Base-by-base conservation (phyloP, 2,888 invertebrate species). In the Hyalella azteca region DNA sequence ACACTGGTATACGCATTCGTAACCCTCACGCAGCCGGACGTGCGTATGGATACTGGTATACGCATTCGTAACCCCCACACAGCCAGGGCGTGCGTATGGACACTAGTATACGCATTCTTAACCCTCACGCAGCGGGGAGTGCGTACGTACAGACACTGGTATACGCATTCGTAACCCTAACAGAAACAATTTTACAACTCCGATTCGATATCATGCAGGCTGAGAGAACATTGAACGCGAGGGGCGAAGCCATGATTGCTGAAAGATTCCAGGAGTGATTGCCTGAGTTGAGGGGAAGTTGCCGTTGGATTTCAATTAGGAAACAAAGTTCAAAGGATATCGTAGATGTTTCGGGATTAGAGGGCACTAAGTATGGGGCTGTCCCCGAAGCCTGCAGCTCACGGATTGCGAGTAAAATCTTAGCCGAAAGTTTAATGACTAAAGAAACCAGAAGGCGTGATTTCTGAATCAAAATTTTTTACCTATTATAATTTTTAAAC, bases 241-340 rank as follows among this genome's bases (percentile, higher is more conserved):
- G 66, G 66, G 45, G 66, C 19, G 66, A 32, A 15, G n/a, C 66
- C 19, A 66, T 36, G 66, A 66, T 66, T 66, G 66, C 66, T 36
- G 29, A 36, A 36, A 66, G 66, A 66, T 66, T 66, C 39, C 66
- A 36, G 7, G 66, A 36, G 39, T 36, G 66, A 66, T 66, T 66
- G 36, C 39, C 39, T 7, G 32, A 36, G 66, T 36, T 15, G 66
- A 36, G 36, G 66, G 36, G 36, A 66, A 66, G 36, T 36, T 66
- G 66, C 66, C 36, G 66, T 36, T 66, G 32, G 39, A 66, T 66
- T 66, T 66, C 66, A 66, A 66, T 66, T 66, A 66, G 66, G 36
- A 36, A 19, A n/a, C 36, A 66, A 66, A 66, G 66, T 66, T 66
- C 66, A 66, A 66, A 66, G 36, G 66, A 66, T 36, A 66, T 36